A percentile compares a stretch with the other conserved stretches of the same genome.
Evolutionary conservation across 2,797 vertebrate species (phyloP).

Genomic region (Spinus pinus): DNA sequence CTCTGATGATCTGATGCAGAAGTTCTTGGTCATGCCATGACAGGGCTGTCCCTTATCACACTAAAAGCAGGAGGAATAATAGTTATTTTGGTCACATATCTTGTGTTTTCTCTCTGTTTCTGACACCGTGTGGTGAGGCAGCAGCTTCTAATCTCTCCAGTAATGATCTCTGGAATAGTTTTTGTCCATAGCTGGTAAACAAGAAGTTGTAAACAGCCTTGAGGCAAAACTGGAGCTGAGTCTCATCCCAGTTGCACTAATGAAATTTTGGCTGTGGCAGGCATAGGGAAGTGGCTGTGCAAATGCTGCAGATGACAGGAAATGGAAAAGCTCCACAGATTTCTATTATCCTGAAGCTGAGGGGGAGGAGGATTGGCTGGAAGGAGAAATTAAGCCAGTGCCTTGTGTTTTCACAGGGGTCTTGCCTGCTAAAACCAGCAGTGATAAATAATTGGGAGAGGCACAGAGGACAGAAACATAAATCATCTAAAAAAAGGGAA

Average conservation of each 20-base stretch:
- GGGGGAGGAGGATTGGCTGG: neutral
- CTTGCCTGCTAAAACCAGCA: neutral
- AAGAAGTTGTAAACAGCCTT: neutral
- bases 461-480: neutral
- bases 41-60: neutral
- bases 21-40: neutral
- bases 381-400: neutral
- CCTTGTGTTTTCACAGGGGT: neutral
- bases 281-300: neutral
- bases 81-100: neutral
- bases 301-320: neutral
- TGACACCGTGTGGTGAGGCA: neutral
- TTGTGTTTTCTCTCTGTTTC: neutral
- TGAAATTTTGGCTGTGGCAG: neutral
- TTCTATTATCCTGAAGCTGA: neutral
- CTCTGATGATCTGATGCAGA: neutral
- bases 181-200: neutral
- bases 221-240: neutral
- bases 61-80: neutral
- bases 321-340: rapidly evolving
- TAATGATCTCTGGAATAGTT: neutral
- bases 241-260: neutral
- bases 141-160: neutral
- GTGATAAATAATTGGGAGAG: neutral
- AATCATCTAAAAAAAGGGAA: neutral